Evolutionary conservation across 2,113 vertebrate genomes (phyloP).

Genomic region (Noturus placidus): DNA sequence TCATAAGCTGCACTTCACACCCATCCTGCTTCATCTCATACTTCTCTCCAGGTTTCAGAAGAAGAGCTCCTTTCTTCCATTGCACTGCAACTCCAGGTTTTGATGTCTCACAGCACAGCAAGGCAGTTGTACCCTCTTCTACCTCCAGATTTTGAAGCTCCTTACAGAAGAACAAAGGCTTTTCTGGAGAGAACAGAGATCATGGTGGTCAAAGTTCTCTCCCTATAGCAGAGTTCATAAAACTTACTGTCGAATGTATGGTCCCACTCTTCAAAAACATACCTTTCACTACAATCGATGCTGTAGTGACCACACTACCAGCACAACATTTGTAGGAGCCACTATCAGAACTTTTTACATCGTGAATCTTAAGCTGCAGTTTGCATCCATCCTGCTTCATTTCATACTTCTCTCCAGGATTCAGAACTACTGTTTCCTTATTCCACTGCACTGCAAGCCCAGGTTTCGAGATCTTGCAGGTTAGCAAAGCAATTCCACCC

Average conservation of each 20-base stretch:
- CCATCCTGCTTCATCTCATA: slow-evolving; percentile 75
- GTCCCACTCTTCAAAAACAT: background rate
- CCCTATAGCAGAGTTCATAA: background rate
- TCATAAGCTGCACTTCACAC: slow-evolving; percentile 65
- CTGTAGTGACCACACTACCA: slow-evolving; percentile 67
- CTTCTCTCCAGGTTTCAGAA: slow-evolving; percentile 65
- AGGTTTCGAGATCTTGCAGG: slow-evolving; percentile 77
- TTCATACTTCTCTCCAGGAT: slow-evolving; percentile 74
- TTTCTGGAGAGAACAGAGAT: slow-evolving; percentile 25
- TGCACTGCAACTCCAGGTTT: slow-evolving; percentile 67
- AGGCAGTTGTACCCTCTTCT: slow-evolving; percentile 75
- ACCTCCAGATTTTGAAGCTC: slow-evolving; percentile 79
- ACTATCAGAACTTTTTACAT: slow-evolving; percentile 72
- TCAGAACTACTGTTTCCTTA: slow-evolving; percentile 68
- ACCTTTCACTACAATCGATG: slow-evolving; percentile 73
- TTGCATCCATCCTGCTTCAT: slow-evolving; percentile 72
- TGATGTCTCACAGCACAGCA: slow-evolving; percentile 79
- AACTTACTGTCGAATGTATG: background rate
- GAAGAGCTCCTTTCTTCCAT: slow-evolving; percentile 75
- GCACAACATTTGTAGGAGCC: slow-evolving; percentile 72
- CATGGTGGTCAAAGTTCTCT: background rate
- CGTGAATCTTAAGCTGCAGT: slow-evolving; percentile 73
- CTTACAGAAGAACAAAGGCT: slow-evolving; percentile 69
- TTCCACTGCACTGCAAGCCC: slow-evolving; percentile 67
- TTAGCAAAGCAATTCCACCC: slow-evolving; percentile 73